Base-by-base conservation (phyloP, 2,113 vertebrate species). In the Cranoglanis bouderius region DNA sequence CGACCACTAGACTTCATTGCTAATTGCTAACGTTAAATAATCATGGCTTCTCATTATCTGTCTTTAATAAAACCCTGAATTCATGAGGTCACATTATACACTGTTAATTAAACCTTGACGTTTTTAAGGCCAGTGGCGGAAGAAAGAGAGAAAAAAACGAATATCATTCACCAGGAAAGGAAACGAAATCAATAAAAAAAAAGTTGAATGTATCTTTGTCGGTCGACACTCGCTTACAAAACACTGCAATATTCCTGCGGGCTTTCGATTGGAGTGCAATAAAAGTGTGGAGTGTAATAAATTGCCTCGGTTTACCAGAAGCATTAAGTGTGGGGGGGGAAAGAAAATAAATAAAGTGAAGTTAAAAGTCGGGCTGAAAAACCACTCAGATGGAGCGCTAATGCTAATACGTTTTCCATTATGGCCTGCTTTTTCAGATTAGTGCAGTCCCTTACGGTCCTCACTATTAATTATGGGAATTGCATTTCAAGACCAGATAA, bases 251-350 rank as follows among this genome's bases (percentile, higher is more conserved):
- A 67, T 90, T 90, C 87, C 85, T 61, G 38, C 40, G 43, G 88
- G 88, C 88, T 89, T 82, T 89, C 80, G 81, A 88, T 85, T 81
- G 74, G 84, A 85, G 65, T 53, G 82, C 86, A 89, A 77, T 92
- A 92, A 92, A 92, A 90, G 90, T 89, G 63, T 87, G 57, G 85
- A 61, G 46, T 35, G 81, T 91, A 91, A 91, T 92, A 91, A 92
- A 92, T 84, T 75, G 85, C 80, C 55, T 88, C 49, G 12, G 70
- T 77, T 85, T 88, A 90, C 88, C 89, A 90, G 85, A 88, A 90
- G 91, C 82, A 65, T 65, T 82, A 85, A 61, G 86, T 65, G 82
- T 65, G 57, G 29, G 82, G 82, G 82, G 40, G 40, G 43, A 21
- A 13, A n/a, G 38, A 84, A 84, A 84, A 84, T 84, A 84, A 84